These are phyloP conservation scores for Caranx ignobilis DNA, from an alignment of 2,113 vertebrate genomes.

Conservation along the genomic window DNA sequence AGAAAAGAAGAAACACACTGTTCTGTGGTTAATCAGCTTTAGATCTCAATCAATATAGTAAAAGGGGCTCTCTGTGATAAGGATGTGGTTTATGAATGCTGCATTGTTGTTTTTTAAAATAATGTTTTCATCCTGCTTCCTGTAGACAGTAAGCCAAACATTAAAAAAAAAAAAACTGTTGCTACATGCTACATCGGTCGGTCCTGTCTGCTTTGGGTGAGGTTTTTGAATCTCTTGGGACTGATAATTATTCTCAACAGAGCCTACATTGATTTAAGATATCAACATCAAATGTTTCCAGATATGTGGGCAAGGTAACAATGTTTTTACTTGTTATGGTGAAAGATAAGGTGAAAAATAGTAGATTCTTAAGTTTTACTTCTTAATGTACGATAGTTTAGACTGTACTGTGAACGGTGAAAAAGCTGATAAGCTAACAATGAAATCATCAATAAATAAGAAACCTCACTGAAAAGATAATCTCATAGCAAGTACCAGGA, in stretches of 20 bases:
- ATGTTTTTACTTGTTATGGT: background rate
- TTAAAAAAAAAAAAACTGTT: background rate
- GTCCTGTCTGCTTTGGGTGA: background rate
- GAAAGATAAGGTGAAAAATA: background rate
- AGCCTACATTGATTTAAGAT: background rate
- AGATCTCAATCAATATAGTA: background rate
- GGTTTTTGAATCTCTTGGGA: background rate
- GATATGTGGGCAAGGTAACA: no score
- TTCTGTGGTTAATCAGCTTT: background rate
- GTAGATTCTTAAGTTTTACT: background rate
- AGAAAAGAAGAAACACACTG: background rate
- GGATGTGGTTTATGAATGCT: background rate
- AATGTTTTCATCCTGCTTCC: background rate
- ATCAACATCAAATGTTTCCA: background rate
- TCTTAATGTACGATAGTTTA: background rate
- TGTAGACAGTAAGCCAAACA: background rate
- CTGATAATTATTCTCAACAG: background rate
- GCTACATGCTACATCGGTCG: fast-evolving
- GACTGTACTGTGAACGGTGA: no score
- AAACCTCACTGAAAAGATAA: no score
- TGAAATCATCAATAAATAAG: no score
- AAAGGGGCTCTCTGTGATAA: background rate
- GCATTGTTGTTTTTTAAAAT: no score
- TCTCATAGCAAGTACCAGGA: no score
- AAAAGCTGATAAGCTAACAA: no score